These are phyloP conservation scores for Hozukius guyotensis DNA, from an alignment of 2,797 vertebrate genomes.

Conservation along the genomic window DNA sequence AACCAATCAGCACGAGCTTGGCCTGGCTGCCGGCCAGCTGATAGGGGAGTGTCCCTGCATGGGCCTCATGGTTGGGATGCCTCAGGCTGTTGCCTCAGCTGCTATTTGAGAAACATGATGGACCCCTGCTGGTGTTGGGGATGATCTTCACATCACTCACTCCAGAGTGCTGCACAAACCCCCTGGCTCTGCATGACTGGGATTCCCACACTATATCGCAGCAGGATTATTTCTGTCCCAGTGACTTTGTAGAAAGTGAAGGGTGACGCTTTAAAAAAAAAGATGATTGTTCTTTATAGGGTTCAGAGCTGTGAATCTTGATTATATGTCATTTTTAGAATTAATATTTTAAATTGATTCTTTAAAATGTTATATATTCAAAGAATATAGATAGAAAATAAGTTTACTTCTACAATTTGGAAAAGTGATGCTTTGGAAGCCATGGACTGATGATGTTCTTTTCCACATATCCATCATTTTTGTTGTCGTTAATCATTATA, in stretches of 20 bases:
- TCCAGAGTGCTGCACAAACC: not conserved
- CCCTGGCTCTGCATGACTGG: not conserved
- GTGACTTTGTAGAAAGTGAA: not conserved
- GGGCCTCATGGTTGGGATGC: constrained; percentile 12
- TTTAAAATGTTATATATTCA: not conserved
- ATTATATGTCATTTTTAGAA: no score
- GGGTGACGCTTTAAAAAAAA: not conserved
- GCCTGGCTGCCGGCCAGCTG: constrained; percentile 35
- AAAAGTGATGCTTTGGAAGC: not conserved
- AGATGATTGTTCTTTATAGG: no score
- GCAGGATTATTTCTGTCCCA: not conserved
- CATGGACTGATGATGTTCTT: no score
- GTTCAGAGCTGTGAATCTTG: not conserved
- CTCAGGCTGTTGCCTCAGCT: constrained; percentile 41
- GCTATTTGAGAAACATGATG: constrained; percentile 38
- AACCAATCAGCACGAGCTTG: constrained; percentile 51
- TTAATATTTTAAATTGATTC: not conserved
- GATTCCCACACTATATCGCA: not conserved
- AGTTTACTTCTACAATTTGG: not conserved
- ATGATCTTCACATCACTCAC: not conserved
- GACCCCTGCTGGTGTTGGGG: constrained; percentile 66
- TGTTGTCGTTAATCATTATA: no score
- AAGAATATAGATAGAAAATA: not conserved
- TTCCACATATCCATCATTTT: no score
- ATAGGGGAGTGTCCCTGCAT: constrained; percentile 26